Base-by-base conservation (phyloP, 92 coral and sea anemone genomes). In the Palythoa caribaeorum region DNA sequence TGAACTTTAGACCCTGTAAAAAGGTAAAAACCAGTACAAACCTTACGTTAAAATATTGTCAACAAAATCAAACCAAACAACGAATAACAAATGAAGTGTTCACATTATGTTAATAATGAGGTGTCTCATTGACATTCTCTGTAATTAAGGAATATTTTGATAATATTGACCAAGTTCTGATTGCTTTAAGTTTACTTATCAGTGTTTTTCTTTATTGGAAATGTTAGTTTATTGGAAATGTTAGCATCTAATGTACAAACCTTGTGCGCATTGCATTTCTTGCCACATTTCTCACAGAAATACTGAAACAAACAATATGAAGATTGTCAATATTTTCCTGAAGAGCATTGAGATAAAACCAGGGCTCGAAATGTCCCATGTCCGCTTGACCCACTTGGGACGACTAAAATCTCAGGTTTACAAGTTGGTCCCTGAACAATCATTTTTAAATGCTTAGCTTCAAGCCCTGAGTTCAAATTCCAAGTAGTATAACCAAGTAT, bases 221-320 rank as follows among this genome's bases (percentile, higher is more conserved):
- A n/a, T n/a, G n/a, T n/a, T n/a, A n/a, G n/a, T 37, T 70, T 35
- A 1, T 3, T 3, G 9, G 9, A 70, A 37, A 14, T 9, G 47
- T 70, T 38, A 70, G 47, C n/a, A 20, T 3, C 5, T 9, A 84
- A 10, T 10, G 62, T 71, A 76, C 80, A 35, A 55, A 93, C 99
- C 98, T 97, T 97, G 59, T 92, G 97, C 37, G 99, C 99, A 92
- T 97, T 96, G 83, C 98, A 95, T 83, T 95, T 94, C 88, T 95
- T 88, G 85, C 94, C 92, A 87, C 99, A 97, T 78, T 95, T 97
- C 83, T 97, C 99, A 86, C 99, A 97, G 78, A 94, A 95, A 76
- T 97, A 97, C 99, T 97, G 87, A 53, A 80, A 84, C 17, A 85
- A 20, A 15, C 1, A 52, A 51, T 8, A 51, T 3, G 7, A 28